Base-by-base conservation (phyloP, 92 coral and sea anemone genomes). In the Epizoanthus ramosus region DNA sequence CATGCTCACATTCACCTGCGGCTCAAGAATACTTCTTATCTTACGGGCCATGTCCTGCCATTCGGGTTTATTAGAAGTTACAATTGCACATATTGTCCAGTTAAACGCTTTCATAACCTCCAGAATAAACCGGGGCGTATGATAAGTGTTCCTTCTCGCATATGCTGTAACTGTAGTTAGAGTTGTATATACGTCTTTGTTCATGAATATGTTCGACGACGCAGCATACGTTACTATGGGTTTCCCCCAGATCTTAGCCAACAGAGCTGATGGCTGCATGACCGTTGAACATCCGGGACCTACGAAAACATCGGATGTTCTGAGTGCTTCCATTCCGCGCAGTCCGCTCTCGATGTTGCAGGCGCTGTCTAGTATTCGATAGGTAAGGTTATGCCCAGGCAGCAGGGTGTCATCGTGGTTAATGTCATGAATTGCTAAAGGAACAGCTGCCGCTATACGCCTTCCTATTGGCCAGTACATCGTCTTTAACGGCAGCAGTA, bases 391-490 rank as follows among this genome's bases (percentile, higher is more conserved):
- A 66, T 82, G 85, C 3, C 86, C 90, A 31, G 88, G 70, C 8
- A 92, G 54, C 61, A 92, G 24, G 0, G 90, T 84, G 8, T 72
- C 15, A 68, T 86, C 88, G 31, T 79, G 64, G 22, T 57, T 92
- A 74, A 92, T 68, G 68, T 90, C 96, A 70, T 58, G 33, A 31
- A 82, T 76, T 39, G 93, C 90, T 71, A 92, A 71, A 54, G 96
- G 93, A 4, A 87, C 91, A 6, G 96, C 93, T 52, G 91, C 96
- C 6, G 90, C 96, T 68, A 82, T 92, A 12, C 96, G 89, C 47
- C 88, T 85, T 25, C 96, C 96, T 0, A 92, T 90, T 84, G 96
- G 96, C 93, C 93, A 92, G 71, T 88, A 85, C 3, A 89, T 93
- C 63, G 93, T 87, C 35, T 57, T 25, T 73, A 92, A 85, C 7